Base-by-base conservation (phyloP, 2,113 vertebrate genomes). In the Pteruthius melanotis region DNA sequence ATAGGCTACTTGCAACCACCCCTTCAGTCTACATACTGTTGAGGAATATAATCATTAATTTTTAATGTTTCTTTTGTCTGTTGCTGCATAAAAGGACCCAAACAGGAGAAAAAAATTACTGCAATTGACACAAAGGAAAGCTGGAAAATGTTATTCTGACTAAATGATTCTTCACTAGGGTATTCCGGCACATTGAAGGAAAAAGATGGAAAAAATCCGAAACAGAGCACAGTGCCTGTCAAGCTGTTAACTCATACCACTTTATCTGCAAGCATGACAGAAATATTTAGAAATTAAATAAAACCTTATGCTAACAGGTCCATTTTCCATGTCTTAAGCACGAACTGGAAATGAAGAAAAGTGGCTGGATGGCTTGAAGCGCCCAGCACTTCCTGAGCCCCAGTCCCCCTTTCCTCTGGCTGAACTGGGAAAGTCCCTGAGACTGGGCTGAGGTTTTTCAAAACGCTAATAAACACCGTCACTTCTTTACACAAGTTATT, bases 51-150 rank as follows among this genome's bases (percentile, higher is more conserved):
- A 72, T 35, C 21, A 89, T 96, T 75, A 88, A 92, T 92, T 92
- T 94, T 96, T 92, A 78, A 96, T 80, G 92, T 44, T 92, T 77
- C 93, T 95, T 95, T 96, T 95, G 92, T 95, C 79, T 96, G 35
- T 83, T 86, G 39, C 71, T 81, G 88, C 56, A 71, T 40, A 63
- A 80, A 81, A 90, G 21, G 79, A 83, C 50, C 52, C 35, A 77
- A 86, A 85, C 54, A 65, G 27, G 63, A 87, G 68, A 56, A 82
- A 68, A 80, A 78, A 80, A 59, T 27, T 82, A 42, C 72, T 92
- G 64, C 54, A 83, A 86, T 27, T 70, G 63, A 83, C 90, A 96
- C 75, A 96, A 95, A 96, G 68, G 85, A 54, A 83, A 57, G 77
- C 81, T 95, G 81, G 72, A 91, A 84, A 94, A 56, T 33, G 42